Percentiles rank a stretch among this genome's conserved stretches.
phyloP scores from a whole-genome alignment of 2,888 invertebrate genomes.

The Malacosoma neustria region DNA sequence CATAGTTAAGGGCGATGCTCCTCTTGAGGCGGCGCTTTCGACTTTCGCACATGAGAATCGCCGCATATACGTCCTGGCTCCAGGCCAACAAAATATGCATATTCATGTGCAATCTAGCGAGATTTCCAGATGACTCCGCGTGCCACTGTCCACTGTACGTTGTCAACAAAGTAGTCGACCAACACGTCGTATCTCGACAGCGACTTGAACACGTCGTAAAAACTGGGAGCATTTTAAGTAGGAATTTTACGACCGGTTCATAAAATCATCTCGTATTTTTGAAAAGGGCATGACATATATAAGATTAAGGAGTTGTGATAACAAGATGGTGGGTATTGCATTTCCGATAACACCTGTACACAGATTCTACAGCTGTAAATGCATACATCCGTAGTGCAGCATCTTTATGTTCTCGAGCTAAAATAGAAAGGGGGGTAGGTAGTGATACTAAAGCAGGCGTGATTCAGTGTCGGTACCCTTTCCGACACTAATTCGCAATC shows the following conservation, averaged over 20 bases:
- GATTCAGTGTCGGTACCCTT: constrained; percentile 37
- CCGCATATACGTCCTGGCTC: constrained; percentile 38
- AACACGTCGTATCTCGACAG: constrained; percentile 14
- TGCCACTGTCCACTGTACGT: constrained; percentile 17
- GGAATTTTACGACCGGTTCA: too few relatives aligned
- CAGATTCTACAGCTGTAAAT: too few relatives aligned
- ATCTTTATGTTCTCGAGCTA: constrained; percentile 2
- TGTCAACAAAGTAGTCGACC: constrained; percentile 38
- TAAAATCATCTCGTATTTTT: too few relatives aligned
- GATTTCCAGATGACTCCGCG: constrained; percentile 28
- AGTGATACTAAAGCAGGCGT: constrained; percentile 24
- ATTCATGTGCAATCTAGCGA: constrained; percentile 51
- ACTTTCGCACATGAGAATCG: constrained; percentile 22
- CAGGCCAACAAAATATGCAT: constrained; percentile 51
- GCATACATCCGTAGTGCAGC: constrained; percentile 2
- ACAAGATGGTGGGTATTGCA: too few relatives aligned
- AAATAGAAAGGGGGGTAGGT: constrained; percentile 14
- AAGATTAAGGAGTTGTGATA: too few relatives aligned
- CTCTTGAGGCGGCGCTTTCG: constrained; percentile 13
- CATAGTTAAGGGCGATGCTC: constrained; percentile 26
- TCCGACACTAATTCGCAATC: constrained; percentile 18
- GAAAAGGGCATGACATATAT: too few relatives aligned
- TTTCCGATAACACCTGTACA: too few relatives aligned
- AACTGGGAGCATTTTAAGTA: too few relatives aligned
- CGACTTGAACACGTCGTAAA: too few relatives aligned